phyloP scores from a whole-genome alignment of 2,113 vertebrate genomes.

The Actenoides lindsayi region DNA sequence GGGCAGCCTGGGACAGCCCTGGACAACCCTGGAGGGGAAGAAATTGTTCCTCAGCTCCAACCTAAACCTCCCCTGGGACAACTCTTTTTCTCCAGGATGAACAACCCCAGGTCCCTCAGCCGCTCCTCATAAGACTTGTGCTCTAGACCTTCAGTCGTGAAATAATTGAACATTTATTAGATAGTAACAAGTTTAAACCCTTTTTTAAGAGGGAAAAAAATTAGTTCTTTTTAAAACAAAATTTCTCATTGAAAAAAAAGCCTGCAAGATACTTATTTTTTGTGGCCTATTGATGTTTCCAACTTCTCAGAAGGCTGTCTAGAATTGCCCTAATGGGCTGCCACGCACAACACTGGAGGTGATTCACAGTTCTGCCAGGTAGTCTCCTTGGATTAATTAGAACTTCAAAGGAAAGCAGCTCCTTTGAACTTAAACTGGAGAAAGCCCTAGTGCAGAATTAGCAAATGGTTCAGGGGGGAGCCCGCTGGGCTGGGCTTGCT shows the following conservation, averaged over 20 bases:
- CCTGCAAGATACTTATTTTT: neutral
- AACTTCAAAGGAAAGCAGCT: neutral
- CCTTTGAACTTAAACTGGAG: neutral
- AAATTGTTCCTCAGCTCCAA: too few species aligned
- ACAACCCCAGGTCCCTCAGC: too few species aligned
- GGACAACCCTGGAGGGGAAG: too few species aligned
- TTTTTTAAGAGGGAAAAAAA: neutral
- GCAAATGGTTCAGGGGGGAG: neutral
- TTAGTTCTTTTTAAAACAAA: neutral
- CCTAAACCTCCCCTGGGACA: too few species aligned
- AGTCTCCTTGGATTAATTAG: neutral
- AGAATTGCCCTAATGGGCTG: neutral
- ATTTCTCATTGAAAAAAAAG: too few species aligned
- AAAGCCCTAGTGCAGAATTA: neutral
- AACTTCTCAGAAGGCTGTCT: neutral
- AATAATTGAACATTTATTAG: neutral
- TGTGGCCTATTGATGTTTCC: neutral
- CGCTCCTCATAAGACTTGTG: too few species aligned
- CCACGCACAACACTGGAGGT: rapidly evolving
- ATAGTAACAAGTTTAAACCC: neutral
- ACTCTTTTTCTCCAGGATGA: too few species aligned
- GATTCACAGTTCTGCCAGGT: neutral
- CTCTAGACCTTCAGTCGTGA: neutral
- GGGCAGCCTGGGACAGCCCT: too few species aligned
- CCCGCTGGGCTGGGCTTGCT: neutral